phyloP scores from a whole-genome alignment of 2,797 vertebrate species.

The Crocodylus rhombifer region DNA sequence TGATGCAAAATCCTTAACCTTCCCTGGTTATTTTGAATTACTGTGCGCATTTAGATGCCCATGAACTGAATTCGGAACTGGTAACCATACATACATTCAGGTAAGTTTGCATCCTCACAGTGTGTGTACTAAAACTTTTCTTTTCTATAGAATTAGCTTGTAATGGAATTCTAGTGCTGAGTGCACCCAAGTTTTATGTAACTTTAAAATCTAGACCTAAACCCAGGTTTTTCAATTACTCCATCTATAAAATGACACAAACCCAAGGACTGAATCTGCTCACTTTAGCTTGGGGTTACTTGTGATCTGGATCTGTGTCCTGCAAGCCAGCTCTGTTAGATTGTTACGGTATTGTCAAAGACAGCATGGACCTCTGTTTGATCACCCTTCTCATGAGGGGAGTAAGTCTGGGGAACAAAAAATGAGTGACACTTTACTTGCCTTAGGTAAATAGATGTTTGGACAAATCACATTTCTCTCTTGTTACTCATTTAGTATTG shows the following conservation, averaged over 20 bases:
- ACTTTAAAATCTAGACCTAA: background rate
- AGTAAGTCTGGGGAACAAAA: background rate
- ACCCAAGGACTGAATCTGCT: background rate
- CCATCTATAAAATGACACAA: background rate
- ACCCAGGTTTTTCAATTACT: background rate
- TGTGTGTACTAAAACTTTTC: background rate
- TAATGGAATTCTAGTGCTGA: background rate
- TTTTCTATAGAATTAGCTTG: background rate
- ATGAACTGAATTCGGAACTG: background rate
- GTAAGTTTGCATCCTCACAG: background rate
- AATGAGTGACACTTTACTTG: background rate
- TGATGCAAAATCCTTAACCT: background rate
- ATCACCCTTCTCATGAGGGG: background rate
- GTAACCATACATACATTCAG: fast-evolving
- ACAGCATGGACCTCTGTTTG: fast-evolving
- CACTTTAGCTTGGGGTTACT: background rate
- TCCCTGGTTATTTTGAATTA: background rate
- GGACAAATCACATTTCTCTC: background rate
- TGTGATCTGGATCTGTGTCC: background rate
- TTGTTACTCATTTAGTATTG: background rate
- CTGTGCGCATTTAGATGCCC: background rate
- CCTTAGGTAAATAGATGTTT: background rate
- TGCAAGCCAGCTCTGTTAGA: background rate
- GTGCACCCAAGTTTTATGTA: background rate
- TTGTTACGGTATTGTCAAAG: background rate